These are phyloP conservation scores for Hafferia zeledoni DNA, from an alignment of 2,797 vertebrate species.

Conservation along the genomic window DNA sequence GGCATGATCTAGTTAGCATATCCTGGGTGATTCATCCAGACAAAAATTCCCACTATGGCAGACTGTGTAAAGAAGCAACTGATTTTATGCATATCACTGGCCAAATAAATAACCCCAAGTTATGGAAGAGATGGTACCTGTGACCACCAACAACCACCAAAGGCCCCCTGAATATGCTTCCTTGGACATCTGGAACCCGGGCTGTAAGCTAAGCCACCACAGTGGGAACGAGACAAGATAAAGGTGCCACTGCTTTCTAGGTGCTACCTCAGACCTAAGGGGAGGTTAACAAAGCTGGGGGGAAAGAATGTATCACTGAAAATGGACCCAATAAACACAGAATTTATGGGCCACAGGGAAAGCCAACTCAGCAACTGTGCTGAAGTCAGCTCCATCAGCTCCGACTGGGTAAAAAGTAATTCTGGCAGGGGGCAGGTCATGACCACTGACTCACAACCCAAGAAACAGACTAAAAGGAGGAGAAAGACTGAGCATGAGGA, in stretches of 20 bases:
- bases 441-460: neutral
- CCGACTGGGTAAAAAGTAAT: neutral
- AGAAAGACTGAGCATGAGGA: neutral
- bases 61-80: neutral
- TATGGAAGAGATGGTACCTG: neutral
- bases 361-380: neutral
- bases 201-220: neutral
- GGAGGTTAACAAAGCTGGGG: neutral
- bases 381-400: neutral
- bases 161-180: neutral
- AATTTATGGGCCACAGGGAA: neutral
- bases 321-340: neutral
- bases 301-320: neutral
- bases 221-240: neutral
- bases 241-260: neutral
- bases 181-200: neutral
- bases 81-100: neutral
- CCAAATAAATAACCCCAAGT: neutral
- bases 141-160: neutral
- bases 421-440: neutral
- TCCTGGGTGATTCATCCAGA: neutral
- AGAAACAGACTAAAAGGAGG: neutral
- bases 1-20: neutral
- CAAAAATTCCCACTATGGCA: neutral
- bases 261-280: neutral